Conservation (phyloP, 1,140 invertebrate species). For the Whitmania pigra region DNA sequence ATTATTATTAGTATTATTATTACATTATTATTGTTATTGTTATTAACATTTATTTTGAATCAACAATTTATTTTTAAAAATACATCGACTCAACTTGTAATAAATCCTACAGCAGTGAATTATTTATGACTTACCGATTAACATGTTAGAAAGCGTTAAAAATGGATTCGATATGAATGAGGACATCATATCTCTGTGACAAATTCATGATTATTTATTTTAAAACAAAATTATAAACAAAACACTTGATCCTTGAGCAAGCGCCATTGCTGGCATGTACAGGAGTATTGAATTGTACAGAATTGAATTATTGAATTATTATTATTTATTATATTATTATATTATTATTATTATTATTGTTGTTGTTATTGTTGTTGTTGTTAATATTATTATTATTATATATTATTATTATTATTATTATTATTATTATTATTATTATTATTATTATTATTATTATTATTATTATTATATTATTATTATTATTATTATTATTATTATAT, state of each 20-base stretch:
- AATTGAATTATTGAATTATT: neutral
- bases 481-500: too few species aligned
- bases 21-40: too few species aligned
- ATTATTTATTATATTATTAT: neutral
- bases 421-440: neutral
- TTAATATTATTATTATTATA: neutral
- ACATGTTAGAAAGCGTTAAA: too few species aligned
- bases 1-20: too few species aligned
- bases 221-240: too few species aligned
- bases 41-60: neutral
- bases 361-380: neutral
- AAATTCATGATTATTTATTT: too few species aligned
- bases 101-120: too few species aligned
- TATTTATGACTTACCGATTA: too few species aligned
- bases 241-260: constrained; percentile 31
- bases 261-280: constrained; percentile 34
- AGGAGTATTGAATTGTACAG: constrained; percentile 34
- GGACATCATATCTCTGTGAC: too few species aligned
- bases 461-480: neutral
- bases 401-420: neutral
- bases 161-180: too few species aligned
- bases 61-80: neutral
- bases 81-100: too few species aligned
- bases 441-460: neutral
- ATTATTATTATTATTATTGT: neutral